These are phyloP conservation scores for Girardia tigrina DNA, from an alignment of 2,888 invertebrate genomes.

Conservation along the genomic window DNA sequence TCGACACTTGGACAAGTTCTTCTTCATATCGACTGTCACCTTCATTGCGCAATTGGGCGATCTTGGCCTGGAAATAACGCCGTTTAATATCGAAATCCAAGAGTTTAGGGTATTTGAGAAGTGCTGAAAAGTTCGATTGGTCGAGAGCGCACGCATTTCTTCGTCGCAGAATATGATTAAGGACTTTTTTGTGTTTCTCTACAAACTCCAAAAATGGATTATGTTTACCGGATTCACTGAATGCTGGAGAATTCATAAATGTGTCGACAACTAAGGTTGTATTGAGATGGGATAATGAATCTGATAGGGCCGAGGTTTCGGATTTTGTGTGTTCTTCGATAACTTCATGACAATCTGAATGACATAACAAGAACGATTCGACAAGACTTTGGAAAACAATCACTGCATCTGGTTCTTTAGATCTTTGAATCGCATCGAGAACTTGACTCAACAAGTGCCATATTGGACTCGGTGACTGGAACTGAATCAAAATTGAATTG, in stretches of 20 bases:
- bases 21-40: conserved; percentile 15
- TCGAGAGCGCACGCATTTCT: conserved; percentile 59
- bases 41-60: conserved; percentile 54
- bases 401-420: conserved; percentile 73
- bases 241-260: not conserved
- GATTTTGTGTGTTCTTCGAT: conserved; percentile 39
- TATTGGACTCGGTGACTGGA: not conserved
- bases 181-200: conserved; percentile 71
- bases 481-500: not conserved
- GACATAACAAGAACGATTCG: conserved; percentile 76
- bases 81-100: conserved; percentile 78
- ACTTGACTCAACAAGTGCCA: conserved; percentile 69
- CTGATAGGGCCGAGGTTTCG: not conserved
- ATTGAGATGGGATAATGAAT: not conserved
- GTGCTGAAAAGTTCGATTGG: conserved; percentile 71
- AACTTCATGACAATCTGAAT: conserved; percentile 56
- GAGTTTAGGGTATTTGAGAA: conserved; percentile 72
- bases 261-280: not conserved
- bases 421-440: conserved; percentile 64
- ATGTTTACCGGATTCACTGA: not conserved
- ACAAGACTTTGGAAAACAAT: conserved; percentile 72
- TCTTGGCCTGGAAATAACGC: conserved; percentile 69
- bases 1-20: conserved; percentile 40
- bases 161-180: conserved; percentile 74
- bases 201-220: conserved; percentile 42